phyloP scores from a whole-genome alignment of 2,888 invertebrate genomes.

The Patella caerulea region DNA sequence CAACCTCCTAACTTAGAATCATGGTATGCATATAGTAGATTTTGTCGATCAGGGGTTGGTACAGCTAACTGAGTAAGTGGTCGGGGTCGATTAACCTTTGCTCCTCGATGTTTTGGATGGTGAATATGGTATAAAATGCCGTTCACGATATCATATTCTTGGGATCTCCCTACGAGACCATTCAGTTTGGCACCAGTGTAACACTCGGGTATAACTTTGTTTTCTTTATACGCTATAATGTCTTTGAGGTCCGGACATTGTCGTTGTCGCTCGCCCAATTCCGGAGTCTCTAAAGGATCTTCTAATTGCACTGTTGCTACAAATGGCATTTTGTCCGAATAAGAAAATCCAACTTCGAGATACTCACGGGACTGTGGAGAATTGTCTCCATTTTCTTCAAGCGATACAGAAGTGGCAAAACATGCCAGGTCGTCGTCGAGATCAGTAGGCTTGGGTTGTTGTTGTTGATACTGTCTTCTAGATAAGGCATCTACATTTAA shows the following conservation, averaged over 20 bases:
- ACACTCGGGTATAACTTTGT: neutral
- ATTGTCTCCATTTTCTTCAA: too few species aligned
- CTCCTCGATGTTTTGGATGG: neutral
- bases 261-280: too few species aligned
- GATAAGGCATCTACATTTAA: slow-evolving; percentile 32
- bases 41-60: neutral
- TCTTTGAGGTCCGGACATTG: too few species aligned
- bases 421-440: too few species aligned
- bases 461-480: slow-evolving; percentile 22
- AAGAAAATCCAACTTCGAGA: too few species aligned
- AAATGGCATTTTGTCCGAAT: too few species aligned
- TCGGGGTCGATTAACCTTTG: neutral
- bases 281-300: too few species aligned
- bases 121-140: neutral
- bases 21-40: neutral
- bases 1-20: neutral
- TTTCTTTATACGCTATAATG: too few species aligned
- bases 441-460: neutral
- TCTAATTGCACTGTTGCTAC: too few species aligned
- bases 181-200: neutral
- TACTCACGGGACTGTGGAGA: too few species aligned
- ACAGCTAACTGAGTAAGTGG: neutral
- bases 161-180: neutral
- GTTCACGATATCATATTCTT: neutral
- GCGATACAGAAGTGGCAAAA: too few species aligned